Evolutionary conservation across 1,140 invertebrate genomes (phyloP), one percentile per base, ranked within the genome.

Genomic region (Drosophila erecta): DNA sequence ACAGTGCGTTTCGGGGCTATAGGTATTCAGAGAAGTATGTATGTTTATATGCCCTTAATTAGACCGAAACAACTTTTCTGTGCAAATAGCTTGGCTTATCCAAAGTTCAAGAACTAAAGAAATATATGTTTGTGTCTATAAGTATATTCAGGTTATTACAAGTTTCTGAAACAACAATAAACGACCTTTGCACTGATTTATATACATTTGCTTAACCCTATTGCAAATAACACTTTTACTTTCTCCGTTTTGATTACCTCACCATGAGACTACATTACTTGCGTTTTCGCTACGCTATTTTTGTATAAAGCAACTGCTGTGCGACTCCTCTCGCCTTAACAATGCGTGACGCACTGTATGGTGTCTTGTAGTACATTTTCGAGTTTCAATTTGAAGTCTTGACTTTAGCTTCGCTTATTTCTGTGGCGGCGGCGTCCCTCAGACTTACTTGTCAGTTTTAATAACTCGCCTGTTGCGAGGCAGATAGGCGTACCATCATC

Each of bases 371-470:
- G 49, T 11, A 57, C 40, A 27, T 47, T 70, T 70, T 70, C 10
- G 27, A 35, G 43, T 35, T 67, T 67, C 20, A 24, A 27, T 54
- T 57, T 49, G 35, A 64, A 35, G 35, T 35, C 50, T 70, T 35
- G 41, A 40, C 33, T 56, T 33, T 47, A 69, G 59, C 60, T 43
- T 27, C 38, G 58, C 46, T 50, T 61, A 37, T 58, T 40, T 27
- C 14, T 24, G 49, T 7, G 11, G 11, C 44, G 14, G 62, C 17
- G 41, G 62, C 50, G 14, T 27, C 57, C 50, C 62, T 35, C 37
- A 43, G 59, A 70, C 44, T 56, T 33, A 49, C 38, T 51, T 33
- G 50, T 65, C 74, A 56, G 62, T 76, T 76, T 76, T 76, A 67
- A 76, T 76, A 76, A 55, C 60, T 67, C 55, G 35, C 7, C 24